These are phyloP conservation scores for Platichthys stellatus DNA, from an alignment of 2,113 vertebrate genomes.

Conservation along the genomic window DNA sequence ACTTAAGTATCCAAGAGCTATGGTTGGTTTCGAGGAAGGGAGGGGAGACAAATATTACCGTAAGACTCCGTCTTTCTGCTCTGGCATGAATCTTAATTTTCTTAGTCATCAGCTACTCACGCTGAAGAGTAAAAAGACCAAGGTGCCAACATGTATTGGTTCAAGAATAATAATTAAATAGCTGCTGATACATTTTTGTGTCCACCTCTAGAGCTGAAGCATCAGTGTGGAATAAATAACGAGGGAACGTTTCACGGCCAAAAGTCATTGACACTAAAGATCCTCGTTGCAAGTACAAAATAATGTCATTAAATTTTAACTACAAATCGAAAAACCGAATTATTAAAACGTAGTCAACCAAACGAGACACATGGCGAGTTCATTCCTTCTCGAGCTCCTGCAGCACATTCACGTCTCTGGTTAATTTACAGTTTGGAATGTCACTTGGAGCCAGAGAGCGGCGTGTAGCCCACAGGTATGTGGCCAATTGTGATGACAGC, in stretches of 20 bases:
- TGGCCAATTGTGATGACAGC: constrained; percentile 39
- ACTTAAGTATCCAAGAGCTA: constrained; percentile 6
- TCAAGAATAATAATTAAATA: neutral
- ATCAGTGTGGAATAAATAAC: constrained; percentile 1
- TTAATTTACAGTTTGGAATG: constrained; percentile 50
- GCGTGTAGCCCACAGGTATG: constrained; percentile 33
- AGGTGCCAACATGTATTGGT: neutral
- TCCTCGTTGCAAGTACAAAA: neutral
- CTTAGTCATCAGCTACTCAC: constrained; percentile 13
- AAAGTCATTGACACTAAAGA: neutral
- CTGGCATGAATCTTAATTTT: constrained; percentile 21
- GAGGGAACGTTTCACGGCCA: neutral
- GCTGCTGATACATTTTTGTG: neutral
- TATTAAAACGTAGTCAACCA: constrained; percentile 11
- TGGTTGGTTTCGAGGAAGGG: constrained; percentile 18
- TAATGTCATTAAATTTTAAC: constrained; percentile 5
- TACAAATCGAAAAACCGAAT: constrained; percentile 24
- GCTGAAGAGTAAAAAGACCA: constrained; percentile 11
- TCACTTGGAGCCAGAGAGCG: constrained; percentile 25
- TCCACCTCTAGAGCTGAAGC: neutral
- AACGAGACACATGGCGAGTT: constrained; percentile 23
- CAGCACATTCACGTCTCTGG: constrained; percentile 5
- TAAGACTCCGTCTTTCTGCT: constrained; percentile 50
- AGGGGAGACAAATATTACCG: constrained; percentile 38
- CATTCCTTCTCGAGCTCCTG: constrained; percentile 4